Conservation (phyloP, 2,113 vertebrate genomes). For the Vanacampus margaritifer region DNA sequence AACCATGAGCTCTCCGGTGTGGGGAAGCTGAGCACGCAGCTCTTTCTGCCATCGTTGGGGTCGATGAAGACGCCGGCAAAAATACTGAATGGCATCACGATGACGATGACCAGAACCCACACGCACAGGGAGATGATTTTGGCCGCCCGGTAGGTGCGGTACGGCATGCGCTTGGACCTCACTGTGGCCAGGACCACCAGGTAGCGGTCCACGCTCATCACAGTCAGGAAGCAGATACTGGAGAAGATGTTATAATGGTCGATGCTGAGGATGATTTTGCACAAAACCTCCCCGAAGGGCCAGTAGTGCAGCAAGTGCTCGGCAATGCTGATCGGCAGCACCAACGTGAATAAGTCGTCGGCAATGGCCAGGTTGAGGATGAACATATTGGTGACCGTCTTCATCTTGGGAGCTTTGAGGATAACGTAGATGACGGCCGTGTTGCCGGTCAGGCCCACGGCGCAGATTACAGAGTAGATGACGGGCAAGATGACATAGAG, state of each 20-base stretch:
- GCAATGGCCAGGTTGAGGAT: constrained; percentile 87
- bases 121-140: constrained; percentile 82
- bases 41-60: constrained; percentile 73
- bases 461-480: constrained; percentile 84
- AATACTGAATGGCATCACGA: constrained; percentile 82
- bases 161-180: constrained; percentile 78
- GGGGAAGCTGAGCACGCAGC: constrained; percentile 86
- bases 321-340: constrained; percentile 83
- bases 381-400: constrained; percentile 89
- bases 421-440: constrained; percentile 86
- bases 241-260: constrained; percentile 92
- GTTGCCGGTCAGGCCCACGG: constrained; percentile 84
- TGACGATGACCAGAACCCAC: constrained; percentile 82
- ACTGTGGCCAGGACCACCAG: constrained; percentile 83
- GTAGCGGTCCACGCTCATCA: constrained; percentile 87
- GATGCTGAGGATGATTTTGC: constrained; percentile 85
- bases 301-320: constrained; percentile 85
- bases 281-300: constrained; percentile 86
- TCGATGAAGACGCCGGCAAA: constrained; percentile 78
- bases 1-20: constrained; percentile 82
- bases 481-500: constrained; percentile 80
- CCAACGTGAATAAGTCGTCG: constrained; percentile 83
- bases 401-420: constrained; percentile 88
- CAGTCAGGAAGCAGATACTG: constrained; percentile 86
- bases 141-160: constrained; percentile 79